Evolutionary conservation across 1,140 invertebrate species (phyloP), one percentile per base, ranked within the genome.

Genomic region (Cydia pomonella): DNA sequence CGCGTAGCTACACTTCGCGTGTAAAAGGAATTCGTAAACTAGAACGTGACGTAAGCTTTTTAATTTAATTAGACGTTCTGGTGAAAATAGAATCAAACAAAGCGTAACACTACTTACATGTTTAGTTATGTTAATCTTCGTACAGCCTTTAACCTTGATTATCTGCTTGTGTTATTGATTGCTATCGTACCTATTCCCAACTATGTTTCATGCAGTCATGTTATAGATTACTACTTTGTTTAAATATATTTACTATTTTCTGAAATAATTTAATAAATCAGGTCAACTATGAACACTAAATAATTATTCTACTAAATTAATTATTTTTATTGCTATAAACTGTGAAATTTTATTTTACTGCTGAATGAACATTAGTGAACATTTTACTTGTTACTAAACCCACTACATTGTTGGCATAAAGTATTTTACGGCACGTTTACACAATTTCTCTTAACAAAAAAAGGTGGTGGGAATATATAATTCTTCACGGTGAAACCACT

Each of bases 11-110:
- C 64, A 38, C 29, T 41, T 33, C 3, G 9, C 29, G 64, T 69
- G 29, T 69, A 33, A 69, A 33, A 69, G 64, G 27, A 33, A 69
- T 69, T 33, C 64, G 29, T 29, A 29, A 66, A 66, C 13, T 69
- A 38, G 29, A 7, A 18, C 64, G 25, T 27, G 25, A 66, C 27
- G 5, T 38, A 69, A 69, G 64, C 64, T 21, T 6, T 69, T 69
- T 41, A 69, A 69, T 69, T 69, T 69, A 69, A 69, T 38, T 69
- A 69, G 16, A n/a, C 16, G 33, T 33, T 38, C 64, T 69, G 5
- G 63, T n/a, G 64, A 21, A 69, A 38, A 69, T 69, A n/a, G 7
- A 38, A 38, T 69, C 29, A 16, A n/a, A 69, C 27, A 29, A 16
- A 29, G 25, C 27, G 16, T 33, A 29, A 29, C n/a, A 23, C 25